A percentile compares a stretch with the other conserved stretches of the same genome.
Conservation (phyloP, 2,797 vertebrate species). For the Gymnoscopelus microlampas region DNA sequence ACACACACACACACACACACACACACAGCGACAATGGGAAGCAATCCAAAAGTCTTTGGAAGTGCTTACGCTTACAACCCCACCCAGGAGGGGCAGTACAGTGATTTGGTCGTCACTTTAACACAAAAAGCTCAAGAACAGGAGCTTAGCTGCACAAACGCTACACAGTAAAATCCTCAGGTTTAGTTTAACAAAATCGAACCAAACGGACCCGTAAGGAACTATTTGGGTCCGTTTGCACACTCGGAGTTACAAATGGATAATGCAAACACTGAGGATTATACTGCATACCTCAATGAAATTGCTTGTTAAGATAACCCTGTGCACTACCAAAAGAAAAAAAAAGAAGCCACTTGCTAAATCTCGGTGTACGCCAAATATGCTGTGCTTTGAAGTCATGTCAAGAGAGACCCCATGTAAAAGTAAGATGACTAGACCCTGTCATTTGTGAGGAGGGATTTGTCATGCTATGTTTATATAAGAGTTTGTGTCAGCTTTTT, state of each 20-base stretch:
- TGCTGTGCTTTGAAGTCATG: constrained; percentile 62
- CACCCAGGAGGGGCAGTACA: constrained; percentile 48
- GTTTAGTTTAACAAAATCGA: too few species aligned
- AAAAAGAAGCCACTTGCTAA: constrained; percentile 32
- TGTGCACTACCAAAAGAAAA: constrained; percentile 23
- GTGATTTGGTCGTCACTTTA: constrained; percentile 71
- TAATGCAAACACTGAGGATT: too few species aligned
- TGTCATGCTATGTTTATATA: constrained; percentile 62
- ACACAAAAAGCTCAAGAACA: constrained; percentile 69
- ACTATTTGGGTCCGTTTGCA: too few species aligned
- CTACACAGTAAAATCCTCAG: background rate
- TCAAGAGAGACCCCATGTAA: constrained; percentile 33
- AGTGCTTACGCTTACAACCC: constrained; percentile 72
- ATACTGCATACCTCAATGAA: constrained; percentile 29
- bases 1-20: constrained; percentile 31
- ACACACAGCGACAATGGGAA: constrained; percentile 43
- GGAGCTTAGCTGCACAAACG: constrained; percentile 69
- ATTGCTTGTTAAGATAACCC: constrained; percentile 56
- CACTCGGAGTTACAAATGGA: too few species aligned
- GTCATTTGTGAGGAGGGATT: constrained; percentile 65
- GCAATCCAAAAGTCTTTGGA: constrained; percentile 67
- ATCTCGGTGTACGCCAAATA: constrained; percentile 33
- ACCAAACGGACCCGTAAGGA: too few species aligned
- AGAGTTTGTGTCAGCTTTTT: constrained; percentile 54
- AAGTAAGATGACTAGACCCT: constrained; percentile 46